phyloP scores from a whole-genome alignment of 2,888 invertebrate genomes.

The Laspeyria flexula region DNA sequence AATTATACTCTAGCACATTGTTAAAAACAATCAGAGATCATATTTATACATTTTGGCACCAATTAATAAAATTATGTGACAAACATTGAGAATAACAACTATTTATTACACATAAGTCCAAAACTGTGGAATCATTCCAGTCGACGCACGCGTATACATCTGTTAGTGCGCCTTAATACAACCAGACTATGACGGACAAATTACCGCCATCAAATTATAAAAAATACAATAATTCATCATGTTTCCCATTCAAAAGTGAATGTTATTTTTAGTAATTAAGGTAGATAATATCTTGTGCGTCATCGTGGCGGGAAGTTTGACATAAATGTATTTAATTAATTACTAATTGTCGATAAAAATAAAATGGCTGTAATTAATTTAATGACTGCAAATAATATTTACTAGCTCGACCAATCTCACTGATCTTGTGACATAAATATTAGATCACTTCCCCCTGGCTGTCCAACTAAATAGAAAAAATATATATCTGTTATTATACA shows the following conservation, averaged over 20 bases:
- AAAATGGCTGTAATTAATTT: too few species aligned
- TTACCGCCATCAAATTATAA: background rate
- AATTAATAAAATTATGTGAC: conserved; percentile 31
- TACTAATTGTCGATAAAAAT: too few species aligned
- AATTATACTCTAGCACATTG: background rate
- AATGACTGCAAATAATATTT: conserved; percentile 18
- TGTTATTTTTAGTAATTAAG: background rate
- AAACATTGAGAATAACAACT: conserved; percentile 6
- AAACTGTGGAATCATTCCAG: background rate
- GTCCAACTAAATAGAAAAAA: conserved; percentile 70
- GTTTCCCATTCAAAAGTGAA: background rate
- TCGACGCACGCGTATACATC: too few species aligned
- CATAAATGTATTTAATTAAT: background rate
- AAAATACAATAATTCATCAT: background rate
- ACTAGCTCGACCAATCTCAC: conserved; percentile 34
- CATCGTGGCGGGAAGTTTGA: background rate
- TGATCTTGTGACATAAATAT: conserved; percentile 14
- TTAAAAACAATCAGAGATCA: conserved; percentile 9
- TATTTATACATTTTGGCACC: conserved; percentile 44
- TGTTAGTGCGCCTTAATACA: too few species aligned
- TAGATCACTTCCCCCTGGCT: conserved; percentile 25
- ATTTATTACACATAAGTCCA: background rate
- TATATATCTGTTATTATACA: conserved; percentile 68
- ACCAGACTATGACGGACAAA: too few species aligned
- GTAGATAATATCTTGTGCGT: too few species aligned